Evolutionary conservation across 2,797 vertebrate species (phyloP).

Genomic region (Morelia viridis): DNA sequence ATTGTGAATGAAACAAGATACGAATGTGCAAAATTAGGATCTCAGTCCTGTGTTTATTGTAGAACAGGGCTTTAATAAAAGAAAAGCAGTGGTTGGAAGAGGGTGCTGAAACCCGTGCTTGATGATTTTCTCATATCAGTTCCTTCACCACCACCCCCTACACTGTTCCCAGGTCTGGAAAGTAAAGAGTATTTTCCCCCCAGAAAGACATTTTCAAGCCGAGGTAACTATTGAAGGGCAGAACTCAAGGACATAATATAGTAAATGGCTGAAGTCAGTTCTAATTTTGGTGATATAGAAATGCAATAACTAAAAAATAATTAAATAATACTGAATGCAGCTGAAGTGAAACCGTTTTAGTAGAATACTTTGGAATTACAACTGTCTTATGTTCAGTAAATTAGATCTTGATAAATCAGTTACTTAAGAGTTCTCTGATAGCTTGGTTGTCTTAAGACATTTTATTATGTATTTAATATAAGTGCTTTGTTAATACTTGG

Average conservation of each 20-base stretch:
- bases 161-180: not conserved
- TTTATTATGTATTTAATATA: not conserved
- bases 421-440: not conserved
- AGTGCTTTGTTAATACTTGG: not conserved
- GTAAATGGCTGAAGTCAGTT: not conserved
- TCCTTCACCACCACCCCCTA: not conserved
- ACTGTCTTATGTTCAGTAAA: not conserved
- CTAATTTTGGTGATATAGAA: not conserved
- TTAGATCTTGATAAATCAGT: not conserved
- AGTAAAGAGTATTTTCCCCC: not conserved
- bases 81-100: not conserved
- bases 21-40: not conserved
- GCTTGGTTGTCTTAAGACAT: not conserved
- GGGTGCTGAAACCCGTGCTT: not conserved
- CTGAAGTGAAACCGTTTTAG: not conserved
- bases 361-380: not conserved
- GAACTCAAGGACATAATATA: not conserved
- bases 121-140: not conserved
- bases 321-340: not conserved
- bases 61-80: not conserved
- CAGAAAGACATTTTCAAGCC: not conserved
- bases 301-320: not conserved
- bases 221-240: not conserved
- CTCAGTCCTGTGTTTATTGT: not conserved
- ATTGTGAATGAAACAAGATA: not conserved